Evolutionary conservation across 2,113 vertebrate genomes (phyloP).

Genomic region (Rallus limicola): DNA sequence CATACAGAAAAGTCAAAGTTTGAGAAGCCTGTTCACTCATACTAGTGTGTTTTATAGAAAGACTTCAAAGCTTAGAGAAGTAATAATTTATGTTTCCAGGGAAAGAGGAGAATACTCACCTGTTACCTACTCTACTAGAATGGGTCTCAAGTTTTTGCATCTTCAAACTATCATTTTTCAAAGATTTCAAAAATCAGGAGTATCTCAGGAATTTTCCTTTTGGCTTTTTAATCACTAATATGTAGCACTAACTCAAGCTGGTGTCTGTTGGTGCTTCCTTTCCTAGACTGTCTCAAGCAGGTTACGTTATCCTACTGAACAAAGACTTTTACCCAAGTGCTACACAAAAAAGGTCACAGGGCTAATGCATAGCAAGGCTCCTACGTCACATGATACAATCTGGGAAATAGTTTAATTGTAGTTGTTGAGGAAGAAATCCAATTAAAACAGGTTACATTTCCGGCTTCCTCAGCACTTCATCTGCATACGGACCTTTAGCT

Average conservation of each 20-base stretch:
- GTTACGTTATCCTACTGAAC: neutral
- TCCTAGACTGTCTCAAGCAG: neutral
- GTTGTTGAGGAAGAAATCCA: slow-evolving; percentile 27
- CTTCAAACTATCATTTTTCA: neutral
- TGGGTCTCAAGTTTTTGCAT: neutral
- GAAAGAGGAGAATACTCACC: neutral
- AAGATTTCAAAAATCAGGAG: neutral
- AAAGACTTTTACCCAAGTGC: neutral
- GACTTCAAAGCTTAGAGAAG: neutral
- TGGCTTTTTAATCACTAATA: neutral
- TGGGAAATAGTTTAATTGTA: slow-evolving; percentile 6
- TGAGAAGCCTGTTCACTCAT: neutral
- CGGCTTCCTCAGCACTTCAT: neutral
- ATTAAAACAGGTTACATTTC: slow-evolving; percentile 42
- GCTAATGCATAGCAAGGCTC: neutral
- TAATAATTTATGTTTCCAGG: neutral
- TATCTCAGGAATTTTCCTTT: neutral
- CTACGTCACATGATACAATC: neutral
- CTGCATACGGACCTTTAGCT: neutral
- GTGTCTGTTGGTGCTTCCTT: neutral
- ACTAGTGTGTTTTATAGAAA: neutral
- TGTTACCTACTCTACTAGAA: neutral
- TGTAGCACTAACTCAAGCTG: neutral
- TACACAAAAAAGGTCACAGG: neutral
- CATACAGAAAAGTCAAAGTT: neutral